A percentile compares a stretch with the other conserved stretches of the same genome.
Conservation (phyloP, 2,888 invertebrate species). For the Tipula confusa region DNA sequence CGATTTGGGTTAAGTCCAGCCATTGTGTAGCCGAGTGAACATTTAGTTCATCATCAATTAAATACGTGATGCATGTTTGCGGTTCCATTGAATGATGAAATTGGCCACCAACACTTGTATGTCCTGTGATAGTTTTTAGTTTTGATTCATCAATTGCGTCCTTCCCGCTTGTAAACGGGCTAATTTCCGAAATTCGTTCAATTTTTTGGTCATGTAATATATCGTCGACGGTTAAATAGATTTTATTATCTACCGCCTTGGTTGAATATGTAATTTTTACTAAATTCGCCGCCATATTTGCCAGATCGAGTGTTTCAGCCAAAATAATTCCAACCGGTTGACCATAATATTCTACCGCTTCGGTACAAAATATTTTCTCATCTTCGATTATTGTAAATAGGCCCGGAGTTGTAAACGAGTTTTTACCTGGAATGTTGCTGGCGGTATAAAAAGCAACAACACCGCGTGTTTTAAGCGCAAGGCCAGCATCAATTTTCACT, state of each 20-base stretch:
- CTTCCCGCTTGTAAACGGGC: conserved; percentile 41
- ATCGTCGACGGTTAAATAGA: conserved; percentile 46
- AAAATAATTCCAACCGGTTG: conserved; percentile 62
- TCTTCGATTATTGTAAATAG: conserved; percentile 38
- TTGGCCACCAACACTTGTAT: conserved; percentile 55
- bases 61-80: conserved; percentile 58
- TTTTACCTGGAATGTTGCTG: conserved; percentile 65
- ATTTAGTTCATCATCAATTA: conserved; percentile 64
- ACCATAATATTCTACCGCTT: conserved; percentile 51
- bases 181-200: conserved; percentile 44
- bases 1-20: conserved; percentile 55
- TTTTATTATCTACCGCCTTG: conserved; percentile 35
- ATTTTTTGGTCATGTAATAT: conserved; percentile 47
- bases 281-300: conserved; percentile 54
- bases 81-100: conserved; percentile 70
- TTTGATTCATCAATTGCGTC: conserved; percentile 46
- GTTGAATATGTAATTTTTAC: conserved; percentile 52
- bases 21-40: conserved; percentile 59
- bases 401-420: conserved; percentile 51
- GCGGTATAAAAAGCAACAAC: conserved; percentile 61
- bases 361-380: conserved; percentile 37
- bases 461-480: conserved; percentile 61
- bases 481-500: conserved; percentile 57
- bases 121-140: conserved; percentile 52
- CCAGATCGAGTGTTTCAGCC: conserved; percentile 55